Evolutionary conservation across 2,113 vertebrate species (phyloP).

Genomic region (Pardalotus punctatus): DNA sequence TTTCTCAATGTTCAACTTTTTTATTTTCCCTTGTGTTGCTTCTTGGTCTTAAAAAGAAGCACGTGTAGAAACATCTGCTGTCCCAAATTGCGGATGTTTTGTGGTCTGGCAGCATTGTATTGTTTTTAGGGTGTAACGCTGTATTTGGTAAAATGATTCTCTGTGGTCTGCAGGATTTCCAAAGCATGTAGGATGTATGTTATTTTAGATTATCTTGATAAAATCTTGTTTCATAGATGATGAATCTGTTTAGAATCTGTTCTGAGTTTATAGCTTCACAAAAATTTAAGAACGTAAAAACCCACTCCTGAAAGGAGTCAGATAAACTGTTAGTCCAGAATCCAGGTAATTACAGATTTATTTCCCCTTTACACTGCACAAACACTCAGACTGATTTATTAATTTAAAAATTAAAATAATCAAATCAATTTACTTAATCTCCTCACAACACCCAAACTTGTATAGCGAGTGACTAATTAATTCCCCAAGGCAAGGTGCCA

Average conservation of each 20-base stretch:
- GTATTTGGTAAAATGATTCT: conserved; percentile 59
- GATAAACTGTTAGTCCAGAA: neutral
- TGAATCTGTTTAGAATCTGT: conserved; percentile 36
- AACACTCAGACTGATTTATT: neutral
- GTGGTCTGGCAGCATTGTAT: conserved; percentile 65
- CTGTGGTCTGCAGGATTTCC: conserved; percentile 70
- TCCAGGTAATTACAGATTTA: neutral
- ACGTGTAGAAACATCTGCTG: conserved; percentile 74
- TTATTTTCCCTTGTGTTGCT: conserved; percentile 64
- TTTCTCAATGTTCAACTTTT: conserved; percentile 34
- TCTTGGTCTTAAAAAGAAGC: conserved; percentile 75
- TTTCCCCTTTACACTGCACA: neutral
- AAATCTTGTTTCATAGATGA: conserved; percentile 52
- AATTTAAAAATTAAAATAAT: neutral
- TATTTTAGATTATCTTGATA: conserved; percentile 64
- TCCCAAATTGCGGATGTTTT: conserved; percentile 65
- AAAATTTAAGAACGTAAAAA: conserved; percentile 44
- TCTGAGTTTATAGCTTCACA: conserved; percentile 11
- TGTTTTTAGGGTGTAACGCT: conserved; percentile 65
- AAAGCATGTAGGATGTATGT: conserved; percentile 66
- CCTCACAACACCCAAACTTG: neutral
- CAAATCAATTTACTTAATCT: neutral
- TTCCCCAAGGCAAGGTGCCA: neutral
- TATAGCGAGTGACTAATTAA: neutral
- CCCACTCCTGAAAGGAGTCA: neutral